Base-by-base conservation (phyloP, 2,888 invertebrate genomes). In the Gryllus longicercus region DNA sequence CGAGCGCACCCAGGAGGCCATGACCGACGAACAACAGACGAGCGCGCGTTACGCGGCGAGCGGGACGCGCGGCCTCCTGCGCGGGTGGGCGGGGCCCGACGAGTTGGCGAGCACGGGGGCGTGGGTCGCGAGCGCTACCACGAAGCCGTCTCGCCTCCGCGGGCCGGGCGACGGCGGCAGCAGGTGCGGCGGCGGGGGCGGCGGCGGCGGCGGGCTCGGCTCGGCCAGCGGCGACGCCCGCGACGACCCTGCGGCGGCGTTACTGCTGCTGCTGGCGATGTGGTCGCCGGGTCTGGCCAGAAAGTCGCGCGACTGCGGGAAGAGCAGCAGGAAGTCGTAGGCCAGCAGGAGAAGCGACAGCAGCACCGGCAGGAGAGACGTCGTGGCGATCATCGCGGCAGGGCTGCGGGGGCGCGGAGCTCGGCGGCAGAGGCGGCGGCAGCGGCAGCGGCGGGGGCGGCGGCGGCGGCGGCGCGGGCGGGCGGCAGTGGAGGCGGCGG, bases 301-400 rank as follows among this genome's bases (percentile, higher is more conserved):
- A n/a, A 63, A 63, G n/a, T n/a, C 63, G 14, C 63, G 14, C 14
- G 63, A 63, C 63, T 63, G 63, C 63, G 63, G 63, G 63, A 63
- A 63, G 16, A 63, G 63, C n/a, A 63, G 63, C 16, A 63, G 63
- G 63, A 63, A 63, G 63, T 63, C 63, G 63, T 63, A 63, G 63
- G 63, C 63, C 63, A 63, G n/a, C n/a, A 63, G n/a, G 11, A 63
- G 14, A n/a, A 63, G 16, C 63, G n/a, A 63, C 63, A 63, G n/a
- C 16, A 63, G 63, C 16, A 63, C 63, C n/a, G 63, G 63, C 14
- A 63, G 63, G 63, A 63, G 63, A 63, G 63, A 63, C n/a, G 63
- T 63, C 16, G 63, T 18, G 63, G 63, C 63, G 63, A 63, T 63
- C 63, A 63, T 63, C 63, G 63, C 63, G 63, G 63, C n/a, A 14